phyloP scores from a whole-genome alignment of 2,888 invertebrate genomes.

The Ashinkailepas kermadecensis region DNA sequence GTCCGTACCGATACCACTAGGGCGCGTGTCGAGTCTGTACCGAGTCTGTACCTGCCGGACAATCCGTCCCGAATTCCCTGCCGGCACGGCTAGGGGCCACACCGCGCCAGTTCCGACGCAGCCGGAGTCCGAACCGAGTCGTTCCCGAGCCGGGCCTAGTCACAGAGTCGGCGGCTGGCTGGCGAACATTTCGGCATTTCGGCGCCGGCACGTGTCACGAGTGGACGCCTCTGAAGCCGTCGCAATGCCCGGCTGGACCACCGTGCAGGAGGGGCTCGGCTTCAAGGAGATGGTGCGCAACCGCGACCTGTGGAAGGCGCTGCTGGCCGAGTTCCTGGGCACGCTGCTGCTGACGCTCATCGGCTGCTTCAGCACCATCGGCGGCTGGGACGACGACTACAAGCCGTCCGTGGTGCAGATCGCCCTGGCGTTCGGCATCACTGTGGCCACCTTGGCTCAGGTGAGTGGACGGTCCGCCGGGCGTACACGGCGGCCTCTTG shows the following conservation, averaged over 20 bases:
- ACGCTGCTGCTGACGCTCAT: constrained; percentile 77
- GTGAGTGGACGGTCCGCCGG: neutral
- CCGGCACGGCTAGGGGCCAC: no score
- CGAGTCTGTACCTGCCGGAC: no score
- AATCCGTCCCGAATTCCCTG: no score
- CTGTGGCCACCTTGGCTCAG: constrained; percentile 40
- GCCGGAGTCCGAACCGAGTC: no score
- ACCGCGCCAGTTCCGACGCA: no score
- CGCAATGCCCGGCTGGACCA: constrained; percentile 14
- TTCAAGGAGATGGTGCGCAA: constrained; percentile 64
- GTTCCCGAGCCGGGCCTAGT: no score
- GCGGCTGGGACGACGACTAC: constrained; percentile 45
- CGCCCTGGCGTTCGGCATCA: constrained; percentile 42
- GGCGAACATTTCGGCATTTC: no score
- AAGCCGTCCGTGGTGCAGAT: constrained; percentile 45
- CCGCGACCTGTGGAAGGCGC: constrained; percentile 67
- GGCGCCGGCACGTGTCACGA: no score
- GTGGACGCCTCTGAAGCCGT: neutral
- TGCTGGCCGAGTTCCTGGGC: constrained; percentile 79
- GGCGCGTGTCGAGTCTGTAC: no score
- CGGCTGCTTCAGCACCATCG: constrained; percentile 71
- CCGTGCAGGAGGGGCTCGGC: constrained; percentile 48
- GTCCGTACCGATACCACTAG: no score
- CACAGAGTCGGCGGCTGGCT: no score
- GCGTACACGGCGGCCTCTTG: no score